Base-by-base conservation (phyloP, 2,113 vertebrate species). In the Oncorhynchus gorbuscha region DNA sequence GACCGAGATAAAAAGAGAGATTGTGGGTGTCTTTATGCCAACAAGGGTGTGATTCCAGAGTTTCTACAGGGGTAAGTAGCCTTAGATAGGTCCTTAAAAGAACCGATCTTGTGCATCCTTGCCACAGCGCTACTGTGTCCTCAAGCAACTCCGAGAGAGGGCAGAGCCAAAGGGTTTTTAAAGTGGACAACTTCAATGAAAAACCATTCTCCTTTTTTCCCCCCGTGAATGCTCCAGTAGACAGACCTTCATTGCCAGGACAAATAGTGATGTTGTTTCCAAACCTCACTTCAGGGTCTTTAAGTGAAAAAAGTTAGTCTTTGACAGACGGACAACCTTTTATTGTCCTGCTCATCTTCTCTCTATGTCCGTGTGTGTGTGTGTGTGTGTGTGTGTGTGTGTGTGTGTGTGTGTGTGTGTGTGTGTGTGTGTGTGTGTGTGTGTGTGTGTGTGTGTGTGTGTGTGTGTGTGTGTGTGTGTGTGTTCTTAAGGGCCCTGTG, bases 291-390 rank as follows among this genome's bases (percentile, higher is more conserved):
- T 62, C 59, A 22, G 20, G n/a, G 59, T 62, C 59, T 55, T 18
- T 62, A 16, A 62, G 59, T 58, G n/a, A 22, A 62, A 62, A 62
- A 62, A 62, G 16, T 20, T 20, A 20, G 20, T 20, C 6, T 62
- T 62, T 62, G 59, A 62, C 59, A n/a, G n/a, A 3, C n/a, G 7
- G n/a, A 62, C 59, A 62, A 22, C n/a, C 59, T 22, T 20, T n/a
- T 24, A 24, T 62, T 62, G 18, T 58, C 55, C 55, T 58, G 16
- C 16, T 58, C 16, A 8, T 70, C 20, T 24, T 35, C 35, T 35
- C 35, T 35, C 35, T 69, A 26, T 73, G 67, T 74, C 72, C 9
- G 48, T 73, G 39, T 48, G 22, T 72, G 16, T 73, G 39, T 48
- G 22, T 72, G 14, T 62, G 9, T 73, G 49, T 73, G 39, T 48